A percentile compares a stretch with the other conserved stretches of the same genome.
phyloP scores from a whole-genome alignment of 1,140 invertebrate genomes.

The Zaprionus inermis region DNA sequence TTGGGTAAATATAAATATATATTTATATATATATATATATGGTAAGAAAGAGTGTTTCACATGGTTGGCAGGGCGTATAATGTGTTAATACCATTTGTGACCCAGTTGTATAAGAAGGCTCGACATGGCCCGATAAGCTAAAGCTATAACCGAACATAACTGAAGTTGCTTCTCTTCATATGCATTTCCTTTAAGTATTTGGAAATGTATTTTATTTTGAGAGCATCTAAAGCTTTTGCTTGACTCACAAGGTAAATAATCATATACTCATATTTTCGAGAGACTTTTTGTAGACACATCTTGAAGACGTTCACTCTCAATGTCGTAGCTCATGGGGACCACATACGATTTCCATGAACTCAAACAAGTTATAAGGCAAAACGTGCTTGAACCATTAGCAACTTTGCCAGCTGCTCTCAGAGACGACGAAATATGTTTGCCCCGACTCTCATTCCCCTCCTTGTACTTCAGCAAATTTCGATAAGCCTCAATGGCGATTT shows the following conservation, averaged over 20 bases:
- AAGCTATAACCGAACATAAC: too few relatives aligned
- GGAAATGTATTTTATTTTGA: not conserved
- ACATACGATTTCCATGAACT: slow-evolving; percentile 34
- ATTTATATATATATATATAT: not conserved
- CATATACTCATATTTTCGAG: not conserved
- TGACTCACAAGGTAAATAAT: not conserved
- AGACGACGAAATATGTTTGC: too few relatives aligned
- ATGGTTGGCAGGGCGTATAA: not conserved
- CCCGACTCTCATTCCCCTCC: not conserved
- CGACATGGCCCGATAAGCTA: not conserved
- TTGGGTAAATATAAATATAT: not conserved
- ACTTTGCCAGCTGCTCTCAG: slow-evolving; percentile 6
- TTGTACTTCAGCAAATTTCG: not conserved
- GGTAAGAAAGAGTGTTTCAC: slow-evolving; percentile 1
- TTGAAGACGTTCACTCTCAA: slow-evolving; percentile 20
- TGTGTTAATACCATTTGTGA: slow-evolving; percentile 16
- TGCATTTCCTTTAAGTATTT: not conserved
- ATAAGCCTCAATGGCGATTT: slow-evolving; percentile 9
- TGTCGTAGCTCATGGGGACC: slow-evolving; percentile 14
- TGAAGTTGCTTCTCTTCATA: too few relatives aligned
- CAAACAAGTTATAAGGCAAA: slow-evolving; percentile 21
- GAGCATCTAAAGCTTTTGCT: too few relatives aligned
- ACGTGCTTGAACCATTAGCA: slow-evolving; percentile 41
- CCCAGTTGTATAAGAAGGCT: not conserved
- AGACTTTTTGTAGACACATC: slow-evolving; percentile 12